Base-by-base conservation (phyloP, 2,113 vertebrate species). In the Nannospalax galili region DNA sequence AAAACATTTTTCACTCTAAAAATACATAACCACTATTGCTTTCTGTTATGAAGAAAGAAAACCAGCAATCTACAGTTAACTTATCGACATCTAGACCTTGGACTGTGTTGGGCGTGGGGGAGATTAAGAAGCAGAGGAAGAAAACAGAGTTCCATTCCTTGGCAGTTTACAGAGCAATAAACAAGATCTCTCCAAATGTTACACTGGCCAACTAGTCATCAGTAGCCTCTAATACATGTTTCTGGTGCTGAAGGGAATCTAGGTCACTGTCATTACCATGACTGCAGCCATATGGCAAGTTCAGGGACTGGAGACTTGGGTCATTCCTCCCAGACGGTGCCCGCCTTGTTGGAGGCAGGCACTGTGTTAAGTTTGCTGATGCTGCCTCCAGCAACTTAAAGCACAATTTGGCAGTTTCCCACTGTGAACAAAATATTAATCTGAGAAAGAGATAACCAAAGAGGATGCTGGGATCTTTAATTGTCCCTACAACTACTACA, bases 41-140 rank as follows among this genome's bases (percentile, higher is more conserved):
- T 91, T 81, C 22, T 92, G n/a, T 79, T 69, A 56, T 26, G 28
- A 92, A 24, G 73, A 65, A 85, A 30, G 35, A 77, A 80, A 90
- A 79, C 22, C 45, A 56, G 60, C 45, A 81, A 82, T 14, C 15
- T 12, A 45, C 4, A 81, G 11, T 35, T 77, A 81, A 14, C 14
- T 35, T 3, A 8, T 86, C 26, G 40, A 17, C 65, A 56, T 58
- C 28, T 32, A 79, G 30, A 40, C 40, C 26, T 93, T 40, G 32
- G 37, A 15, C 24, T 84, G 26, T 70, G 11, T 40, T 48, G 42
- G 9, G 10, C 42, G 9, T 35, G 86, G 45, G 4, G 11, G 30
- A 79, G 64, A 92, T 40, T 58, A 32, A 78, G 84, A 88, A 67
- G 35, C 37, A 32, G 17, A 85, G 37, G 40, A 22, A 75, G 52